phyloP scores from a whole-genome alignment of 1,140 invertebrate species.

The Neelides sp. region DNA sequence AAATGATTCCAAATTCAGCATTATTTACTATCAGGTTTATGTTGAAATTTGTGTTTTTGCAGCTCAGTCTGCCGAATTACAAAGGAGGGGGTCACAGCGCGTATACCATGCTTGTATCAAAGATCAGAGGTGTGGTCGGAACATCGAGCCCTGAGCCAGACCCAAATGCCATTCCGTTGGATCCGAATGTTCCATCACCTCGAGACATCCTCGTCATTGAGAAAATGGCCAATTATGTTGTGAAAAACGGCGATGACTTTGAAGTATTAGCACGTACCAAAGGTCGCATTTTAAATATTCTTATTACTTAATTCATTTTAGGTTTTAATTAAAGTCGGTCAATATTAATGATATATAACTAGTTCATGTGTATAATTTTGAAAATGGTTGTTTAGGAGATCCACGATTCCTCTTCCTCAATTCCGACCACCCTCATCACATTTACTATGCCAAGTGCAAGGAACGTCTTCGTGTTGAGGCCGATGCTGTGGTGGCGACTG shows the following conservation, averaged over 20 bases:
- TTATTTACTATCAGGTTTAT: background rate
- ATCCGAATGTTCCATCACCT: constrained; percentile 52
- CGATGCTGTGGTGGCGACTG: constrained; percentile 15
- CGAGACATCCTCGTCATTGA: constrained; percentile 79
- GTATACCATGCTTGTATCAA: constrained; percentile 68
- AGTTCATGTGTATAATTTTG: constrained; percentile 14
- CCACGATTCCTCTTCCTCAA: constrained; percentile 69
- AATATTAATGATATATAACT: background rate
- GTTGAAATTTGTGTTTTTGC: constrained; percentile 12
- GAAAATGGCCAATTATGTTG: constrained; percentile 89
- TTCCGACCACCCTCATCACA: constrained; percentile 54
- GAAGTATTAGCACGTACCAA: constrained; percentile 75
- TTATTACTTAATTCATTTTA: background rate
- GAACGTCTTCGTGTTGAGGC: constrained; percentile 16
- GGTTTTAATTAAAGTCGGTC: constrained; percentile 3
- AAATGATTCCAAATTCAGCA: constrained; percentile 5
- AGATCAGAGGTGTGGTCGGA: constrained; percentile 66
- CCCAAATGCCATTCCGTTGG: background rate
- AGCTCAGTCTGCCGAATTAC: constrained; percentile 39
- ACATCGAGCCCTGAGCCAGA: background rate
- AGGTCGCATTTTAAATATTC: constrained; percentile 42
- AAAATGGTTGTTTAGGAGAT: constrained; percentile 40
- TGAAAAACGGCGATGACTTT: constrained; percentile 85
- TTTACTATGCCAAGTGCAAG: constrained; percentile 50
- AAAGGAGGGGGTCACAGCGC: constrained; percentile 68